A percentile compares a stretch with the other conserved stretches of the same genome.
phyloP scores from a whole-genome alignment of 23 tunicate genomes.

The Oikopleura dioica region DNA sequence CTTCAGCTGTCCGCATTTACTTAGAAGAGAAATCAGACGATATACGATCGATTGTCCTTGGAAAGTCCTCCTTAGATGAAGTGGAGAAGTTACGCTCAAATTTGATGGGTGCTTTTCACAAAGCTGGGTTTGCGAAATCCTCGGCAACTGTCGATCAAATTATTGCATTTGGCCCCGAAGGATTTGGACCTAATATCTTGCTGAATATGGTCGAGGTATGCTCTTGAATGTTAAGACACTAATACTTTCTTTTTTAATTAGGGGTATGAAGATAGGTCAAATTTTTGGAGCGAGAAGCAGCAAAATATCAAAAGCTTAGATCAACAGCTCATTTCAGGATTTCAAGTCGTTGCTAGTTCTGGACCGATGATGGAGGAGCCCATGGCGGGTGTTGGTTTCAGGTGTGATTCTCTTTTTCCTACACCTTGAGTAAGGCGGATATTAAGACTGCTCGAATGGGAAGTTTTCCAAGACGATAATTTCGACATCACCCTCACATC shows the following conservation, averaged over 20 bases:
- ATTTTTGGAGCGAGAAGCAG: not conserved
- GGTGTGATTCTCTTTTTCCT: too few relatives aligned
- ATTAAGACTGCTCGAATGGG: constrained; percentile 56
- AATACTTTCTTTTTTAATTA: too few relatives aligned
- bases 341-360: constrained; percentile 63
- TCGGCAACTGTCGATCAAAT: constrained; percentile 33
- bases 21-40: constrained; percentile 17
- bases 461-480: not conserved
- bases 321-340: constrained; percentile 52
- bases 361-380: constrained; percentile 97
- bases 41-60: not conserved
- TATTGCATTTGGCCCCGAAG: constrained; percentile 82
- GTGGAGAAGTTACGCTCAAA: constrained; percentile 16
- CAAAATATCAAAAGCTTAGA: constrained; percentile 23
- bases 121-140: constrained; percentile 36
- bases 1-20: constrained; percentile 26
- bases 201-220: too few relatives aligned
- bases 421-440: too few relatives aligned
- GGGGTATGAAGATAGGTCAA: too few relatives aligned
- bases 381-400: constrained; percentile 59
- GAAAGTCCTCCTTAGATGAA: not conserved
- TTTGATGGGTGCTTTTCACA: constrained; percentile 26
- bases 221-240: too few relatives aligned
- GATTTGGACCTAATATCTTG: constrained; percentile 62
- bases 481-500: not conserved